phyloP scores from a whole-genome alignment of 2,888 invertebrate species.

The Xestia xanthographa region DNA sequence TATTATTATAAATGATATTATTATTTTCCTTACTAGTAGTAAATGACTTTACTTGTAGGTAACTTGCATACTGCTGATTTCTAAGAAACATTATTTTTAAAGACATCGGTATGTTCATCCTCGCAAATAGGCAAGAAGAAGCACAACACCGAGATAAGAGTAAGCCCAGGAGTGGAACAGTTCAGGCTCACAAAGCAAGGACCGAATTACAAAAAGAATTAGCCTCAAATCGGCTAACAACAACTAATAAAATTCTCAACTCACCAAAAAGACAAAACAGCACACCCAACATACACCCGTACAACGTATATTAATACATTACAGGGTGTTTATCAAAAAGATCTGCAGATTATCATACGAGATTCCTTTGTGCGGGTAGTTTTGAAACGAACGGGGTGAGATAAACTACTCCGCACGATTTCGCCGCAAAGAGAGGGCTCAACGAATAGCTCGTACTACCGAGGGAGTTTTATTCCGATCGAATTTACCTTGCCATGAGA shows the following conservation, averaged over 20 bases:
- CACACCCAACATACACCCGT: conserved; percentile 8
- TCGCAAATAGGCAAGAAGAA: neutral
- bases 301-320: conserved; percentile 59
- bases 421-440: conserved; percentile 89
- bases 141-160: neutral
- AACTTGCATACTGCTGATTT: neutral
- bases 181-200: neutral
- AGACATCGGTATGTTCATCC: neutral
- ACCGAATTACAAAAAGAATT: neutral
- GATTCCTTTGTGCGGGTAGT: conserved; percentile 81
- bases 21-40: neutral
- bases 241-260: neutral
- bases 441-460: conserved; percentile 77
- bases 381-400: conserved; percentile 81
- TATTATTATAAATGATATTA: neutral
- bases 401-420: conserved; percentile 88
- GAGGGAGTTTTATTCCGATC: conserved; percentile 86
- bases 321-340: conserved; percentile 71
- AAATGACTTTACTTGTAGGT: neutral
- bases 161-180: neutral
- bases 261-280: conserved; percentile 21
- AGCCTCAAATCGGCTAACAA: neutral
- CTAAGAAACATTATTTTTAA: neutral
- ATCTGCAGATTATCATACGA: conserved; percentile 85
- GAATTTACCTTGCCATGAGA: conserved; percentile 84